Evolutionary conservation across 2,113 vertebrate genomes (phyloP), one percentile per base, ranked within the genome.

Genomic region (Tragulus kanchil): DNA sequence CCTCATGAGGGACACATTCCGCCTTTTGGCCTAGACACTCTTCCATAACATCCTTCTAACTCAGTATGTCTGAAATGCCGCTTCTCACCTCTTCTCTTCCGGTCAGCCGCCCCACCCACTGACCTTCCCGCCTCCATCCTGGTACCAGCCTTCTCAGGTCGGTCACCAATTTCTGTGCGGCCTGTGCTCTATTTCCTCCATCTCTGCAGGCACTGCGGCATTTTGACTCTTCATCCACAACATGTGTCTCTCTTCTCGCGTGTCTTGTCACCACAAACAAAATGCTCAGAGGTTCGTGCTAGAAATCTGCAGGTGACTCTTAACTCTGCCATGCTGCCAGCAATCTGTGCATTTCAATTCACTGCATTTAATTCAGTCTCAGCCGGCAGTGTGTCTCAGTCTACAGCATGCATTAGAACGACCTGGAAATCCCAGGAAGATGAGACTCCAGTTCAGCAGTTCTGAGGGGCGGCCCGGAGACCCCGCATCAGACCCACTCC

Each of bases 191-290:
- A n/a, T 19, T 42, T 42, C 1, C 11, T 65, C 14, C 8, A 11
- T 25, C n/a, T 52, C 6, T 0, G 19, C 11, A 73, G 36, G 67
- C 19, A 2, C 8, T 3, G 0, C 0, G 12, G 3, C 75, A 54
- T 71, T 58, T 1, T 28, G 6, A 25, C 21, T 83, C 50, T 54
- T 42, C 54, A 61, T 62, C 31, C 31, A 11, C 13, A 42, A 9
- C 15, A 6, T 4, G 25, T 17, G 52, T 11, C 4, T 10, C 15
- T 89, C 73, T 64, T 56, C 8, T 58, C 4, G 0, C 50, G 61
- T 59, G 5, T 82, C 64, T 94, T 48, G 5, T 77, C 58, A 26
- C 65, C 45, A 42, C 48, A 21, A 7, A 58, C 11, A 36, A 79
- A 50, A 23, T 12, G n/a, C 42, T 79, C 42, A 59, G 83, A 85